Percentiles rank a stretch among this genome's conserved stretches.
Conservation (phyloP, 2,888 invertebrate species). For the Drosophila algonquin region DNA sequence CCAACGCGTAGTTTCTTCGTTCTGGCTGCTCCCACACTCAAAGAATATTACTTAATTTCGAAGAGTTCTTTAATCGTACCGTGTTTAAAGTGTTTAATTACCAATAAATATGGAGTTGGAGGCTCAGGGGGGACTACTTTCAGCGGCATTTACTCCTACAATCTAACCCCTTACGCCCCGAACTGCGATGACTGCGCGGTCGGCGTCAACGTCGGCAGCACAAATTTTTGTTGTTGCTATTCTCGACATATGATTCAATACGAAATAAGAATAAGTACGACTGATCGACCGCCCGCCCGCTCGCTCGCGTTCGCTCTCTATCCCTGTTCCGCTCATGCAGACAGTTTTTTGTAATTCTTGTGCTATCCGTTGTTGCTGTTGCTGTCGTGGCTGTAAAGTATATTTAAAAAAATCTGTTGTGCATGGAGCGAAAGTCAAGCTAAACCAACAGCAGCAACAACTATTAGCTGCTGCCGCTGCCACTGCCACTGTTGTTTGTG, state of each 20-base stretch:
- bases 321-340: constrained; percentile 46
- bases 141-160: background rate
- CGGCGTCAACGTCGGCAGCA: constrained; percentile 49
- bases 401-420: constrained; percentile 55
- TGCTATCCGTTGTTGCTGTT: constrained; percentile 20
- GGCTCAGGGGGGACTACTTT: background rate
- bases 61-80: background rate
- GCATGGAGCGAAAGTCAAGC: constrained; percentile 38
- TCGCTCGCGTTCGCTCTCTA: constrained; percentile 32
- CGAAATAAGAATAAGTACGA: constrained; percentile 78
- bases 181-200: constrained; percentile 42
- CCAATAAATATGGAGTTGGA: background rate
- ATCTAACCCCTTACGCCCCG: constrained; percentile 15
- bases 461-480: constrained; percentile 44
- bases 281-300: constrained; percentile 46
- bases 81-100: background rate
- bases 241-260: constrained; percentile 83
- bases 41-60: constrained; percentile 61
- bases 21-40: constrained; percentile 15
- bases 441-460: constrained; percentile 23
- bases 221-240: constrained; percentile 81
- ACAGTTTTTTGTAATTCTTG: constrained; percentile 64
- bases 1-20: constrained; percentile 72
- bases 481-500: background rate
- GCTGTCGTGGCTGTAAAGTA: constrained; percentile 44